Conservation (phyloP, 2,113 vertebrate species). For the Pygoscelis antarcticus region DNA sequence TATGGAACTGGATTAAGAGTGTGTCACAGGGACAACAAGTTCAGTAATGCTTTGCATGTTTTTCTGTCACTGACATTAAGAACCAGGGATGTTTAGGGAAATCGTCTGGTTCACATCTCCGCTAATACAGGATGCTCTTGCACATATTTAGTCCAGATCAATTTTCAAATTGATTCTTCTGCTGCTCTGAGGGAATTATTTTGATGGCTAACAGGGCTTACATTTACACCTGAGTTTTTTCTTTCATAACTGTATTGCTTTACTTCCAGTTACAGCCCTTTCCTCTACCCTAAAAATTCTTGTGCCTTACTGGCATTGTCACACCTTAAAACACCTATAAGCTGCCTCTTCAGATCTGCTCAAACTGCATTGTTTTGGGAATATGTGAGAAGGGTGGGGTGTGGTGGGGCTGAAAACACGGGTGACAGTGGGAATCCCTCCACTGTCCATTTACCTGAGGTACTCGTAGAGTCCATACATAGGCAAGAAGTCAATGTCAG, state of each 20-base stretch:
- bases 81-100: background rate
- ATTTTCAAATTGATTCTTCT: slow-evolving; percentile 6
- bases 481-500: slow-evolving; percentile 98
- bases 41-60: slow-evolving; percentile 9
- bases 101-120: background rate
- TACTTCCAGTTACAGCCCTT: background rate
- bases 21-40: background rate
- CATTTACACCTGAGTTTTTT: background rate
- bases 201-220: background rate
- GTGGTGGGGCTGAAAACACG: fast-evolving
- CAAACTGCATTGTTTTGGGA: background rate
- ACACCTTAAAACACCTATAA: background rate
- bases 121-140: background rate
- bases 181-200: background rate
- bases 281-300: background rate
- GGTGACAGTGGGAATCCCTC: background rate
- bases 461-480: slow-evolving; percentile 99
- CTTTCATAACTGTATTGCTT: background rate
- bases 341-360: background rate
- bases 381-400: background rate
- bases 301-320: background rate
- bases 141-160: background rate
- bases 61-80: background rate
- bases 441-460: slow-evolving; percentile 83
- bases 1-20: background rate